phyloP scores from a whole-genome alignment of 2,888 invertebrate genomes.

The Calliphora vomitoria region DNA sequence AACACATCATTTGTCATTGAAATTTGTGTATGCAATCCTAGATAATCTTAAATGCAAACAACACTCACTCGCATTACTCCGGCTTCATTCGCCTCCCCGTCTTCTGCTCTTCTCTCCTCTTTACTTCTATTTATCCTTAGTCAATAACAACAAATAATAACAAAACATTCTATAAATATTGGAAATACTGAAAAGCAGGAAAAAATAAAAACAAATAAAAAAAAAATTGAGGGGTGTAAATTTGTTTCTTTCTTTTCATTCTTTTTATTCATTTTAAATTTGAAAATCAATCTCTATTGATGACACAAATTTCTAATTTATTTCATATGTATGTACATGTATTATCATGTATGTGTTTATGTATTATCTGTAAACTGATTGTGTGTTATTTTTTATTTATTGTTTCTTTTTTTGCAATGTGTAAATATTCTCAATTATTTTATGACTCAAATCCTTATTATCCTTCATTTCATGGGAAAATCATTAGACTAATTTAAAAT shows the following conservation, averaged over 20 bases:
- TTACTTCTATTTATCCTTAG: not conserved
- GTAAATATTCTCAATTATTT: conserved; percentile 21
- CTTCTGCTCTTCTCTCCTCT: not conserved
- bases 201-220: not conserved
- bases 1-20: conserved; percentile 73
- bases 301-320: conserved; percentile 58
- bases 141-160: conserved; percentile 29
- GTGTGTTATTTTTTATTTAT: not conserved
- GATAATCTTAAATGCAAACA: conserved; percentile 70
- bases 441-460: conserved; percentile 1
- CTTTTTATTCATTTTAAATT: conserved; percentile 37
- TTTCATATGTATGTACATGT: conserved; percentile 21
- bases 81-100: not conserved
- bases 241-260: not conserved
- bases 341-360: not conserved
- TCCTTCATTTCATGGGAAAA: conserved; percentile 36
- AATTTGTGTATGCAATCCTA: conserved; percentile 68
- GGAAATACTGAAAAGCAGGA: not conserved
- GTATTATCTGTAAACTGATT: conserved; percentile 2
- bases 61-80: conserved; percentile 18
- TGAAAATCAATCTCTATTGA: conserved; percentile 62
- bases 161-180: not conserved
- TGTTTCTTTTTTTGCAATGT: not conserved
- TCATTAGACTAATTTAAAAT: conserved; percentile 51
- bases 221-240: conserved; percentile 31